Evolutionary conservation across 2,888 invertebrate species (phyloP).

Genomic region (Hyppa rectilinea): DNA sequence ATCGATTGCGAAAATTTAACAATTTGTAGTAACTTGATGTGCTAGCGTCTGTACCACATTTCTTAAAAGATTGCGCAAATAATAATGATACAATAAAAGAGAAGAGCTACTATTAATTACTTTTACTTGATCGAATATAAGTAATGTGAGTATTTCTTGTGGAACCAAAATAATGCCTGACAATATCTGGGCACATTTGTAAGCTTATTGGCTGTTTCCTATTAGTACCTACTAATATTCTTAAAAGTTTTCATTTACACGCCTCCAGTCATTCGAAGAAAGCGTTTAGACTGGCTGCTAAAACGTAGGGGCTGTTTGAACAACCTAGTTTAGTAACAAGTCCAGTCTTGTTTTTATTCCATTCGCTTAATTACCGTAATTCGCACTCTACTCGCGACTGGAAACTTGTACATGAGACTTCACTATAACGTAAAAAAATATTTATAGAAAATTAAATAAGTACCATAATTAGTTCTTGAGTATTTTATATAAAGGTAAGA

Average conservation of each 20-base stretch:
- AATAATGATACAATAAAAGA: slow-evolving; percentile 1
- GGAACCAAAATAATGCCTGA: neutral
- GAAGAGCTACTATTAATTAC: neutral
- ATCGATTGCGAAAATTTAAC: no score
- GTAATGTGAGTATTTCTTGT: slow-evolving; percentile 12
- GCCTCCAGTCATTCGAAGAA: slow-evolving; percentile 3
- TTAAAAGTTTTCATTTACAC: slow-evolving; percentile 2
- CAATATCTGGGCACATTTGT: neutral
- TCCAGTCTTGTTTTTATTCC: neutral
- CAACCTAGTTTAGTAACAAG: neutral
- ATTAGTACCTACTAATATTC: neutral
- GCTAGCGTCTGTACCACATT: no score
- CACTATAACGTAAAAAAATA: neutral
- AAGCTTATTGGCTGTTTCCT: slow-evolving; percentile 15
- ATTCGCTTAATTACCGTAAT: neutral
- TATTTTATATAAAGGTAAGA: neutral
- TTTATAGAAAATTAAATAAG: neutral
- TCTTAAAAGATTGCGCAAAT: neutral
- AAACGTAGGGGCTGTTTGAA: neutral
- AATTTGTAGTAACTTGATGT: no score
- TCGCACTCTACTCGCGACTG: neutral
- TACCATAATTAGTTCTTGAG: neutral
- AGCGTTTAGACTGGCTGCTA: neutral
- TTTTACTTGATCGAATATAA: neutral
- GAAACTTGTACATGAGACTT: slow-evolving; percentile 1